A percentile compares a stretch with the other conserved stretches of the same genome.
phyloP scores from a whole-genome alignment of 2,888 invertebrate genomes.

The Pristionchus mayeri region DNA sequence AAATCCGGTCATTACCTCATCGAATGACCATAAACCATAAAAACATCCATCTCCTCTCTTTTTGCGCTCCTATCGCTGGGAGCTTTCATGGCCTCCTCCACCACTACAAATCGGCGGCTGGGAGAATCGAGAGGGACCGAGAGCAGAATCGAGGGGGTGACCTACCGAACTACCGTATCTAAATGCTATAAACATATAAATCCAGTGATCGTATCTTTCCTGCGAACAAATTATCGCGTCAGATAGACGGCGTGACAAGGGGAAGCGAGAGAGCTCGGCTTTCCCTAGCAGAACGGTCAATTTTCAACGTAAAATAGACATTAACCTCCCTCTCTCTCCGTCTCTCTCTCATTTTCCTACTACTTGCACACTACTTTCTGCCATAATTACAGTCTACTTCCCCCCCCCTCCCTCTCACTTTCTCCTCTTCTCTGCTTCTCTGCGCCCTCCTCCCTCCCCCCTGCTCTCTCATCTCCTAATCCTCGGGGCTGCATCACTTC shows the following conservation, averaged over 20 bases:
- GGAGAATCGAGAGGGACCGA: background rate
- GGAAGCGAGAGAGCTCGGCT: background rate
- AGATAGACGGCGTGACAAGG: no score
- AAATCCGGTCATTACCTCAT: conserved; percentile 29
- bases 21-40: conserved; percentile 42
- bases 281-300: background rate
- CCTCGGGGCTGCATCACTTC: conserved; percentile 32
- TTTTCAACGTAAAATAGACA: background rate
- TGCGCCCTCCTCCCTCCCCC: background rate
- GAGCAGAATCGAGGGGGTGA: background rate
- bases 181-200: no score
- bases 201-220: no score
- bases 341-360: background rate
- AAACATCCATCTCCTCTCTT: conserved; percentile 38
- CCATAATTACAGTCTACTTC: background rate
- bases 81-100: conserved; percentile 37
- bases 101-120: conserved; percentile 23
- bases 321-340: background rate
- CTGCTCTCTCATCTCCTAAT: conserved; percentile 6
- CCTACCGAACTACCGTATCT: no score
- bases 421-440: background rate
- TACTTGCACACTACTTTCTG: background rate
- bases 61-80: background rate
- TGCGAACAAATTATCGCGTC: no score
- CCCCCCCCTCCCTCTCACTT: background rate